These are phyloP conservation scores for Aphelocoma californica DNA, from an alignment of 2,797 vertebrate genomes.

Conservation along the genomic window DNA sequence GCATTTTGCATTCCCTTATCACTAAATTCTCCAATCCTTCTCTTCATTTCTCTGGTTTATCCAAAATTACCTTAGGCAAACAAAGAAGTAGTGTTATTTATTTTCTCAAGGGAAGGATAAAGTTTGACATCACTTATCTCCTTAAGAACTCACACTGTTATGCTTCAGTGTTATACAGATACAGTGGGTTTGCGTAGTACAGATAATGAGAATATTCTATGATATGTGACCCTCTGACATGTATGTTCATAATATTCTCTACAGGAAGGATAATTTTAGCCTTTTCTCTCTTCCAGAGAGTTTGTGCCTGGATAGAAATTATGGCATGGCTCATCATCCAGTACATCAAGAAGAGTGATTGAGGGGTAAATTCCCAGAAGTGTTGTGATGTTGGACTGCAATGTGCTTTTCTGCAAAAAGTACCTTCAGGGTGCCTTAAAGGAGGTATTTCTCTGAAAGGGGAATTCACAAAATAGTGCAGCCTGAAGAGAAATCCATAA, in stretches of 20 bases:
- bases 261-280: not conserved
- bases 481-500: not conserved
- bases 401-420: not conserved
- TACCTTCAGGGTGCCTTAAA: not conserved
- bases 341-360: not conserved
- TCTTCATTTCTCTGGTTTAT: not conserved
- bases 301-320: not conserved
- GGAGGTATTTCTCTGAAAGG: not conserved
- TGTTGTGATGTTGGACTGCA: not conserved
- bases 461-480: not conserved
- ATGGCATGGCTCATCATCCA: not conserved
- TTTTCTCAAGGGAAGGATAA: not conserved
- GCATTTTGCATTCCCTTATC: not conserved
- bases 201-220: not conserved
- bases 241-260: not conserved
- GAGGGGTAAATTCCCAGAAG: not conserved
- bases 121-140: not conserved
- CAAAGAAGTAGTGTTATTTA: not conserved
- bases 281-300: not conserved
- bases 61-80: not conserved
- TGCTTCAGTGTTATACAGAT: not conserved
- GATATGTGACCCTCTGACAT: not conserved
- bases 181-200: not conserved
- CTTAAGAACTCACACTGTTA: not conserved
- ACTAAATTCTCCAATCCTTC: not conserved